Evolutionary conservation across 2,797 vertebrate genomes (phyloP).

Genomic region (Lophura swinhoii): DNA sequence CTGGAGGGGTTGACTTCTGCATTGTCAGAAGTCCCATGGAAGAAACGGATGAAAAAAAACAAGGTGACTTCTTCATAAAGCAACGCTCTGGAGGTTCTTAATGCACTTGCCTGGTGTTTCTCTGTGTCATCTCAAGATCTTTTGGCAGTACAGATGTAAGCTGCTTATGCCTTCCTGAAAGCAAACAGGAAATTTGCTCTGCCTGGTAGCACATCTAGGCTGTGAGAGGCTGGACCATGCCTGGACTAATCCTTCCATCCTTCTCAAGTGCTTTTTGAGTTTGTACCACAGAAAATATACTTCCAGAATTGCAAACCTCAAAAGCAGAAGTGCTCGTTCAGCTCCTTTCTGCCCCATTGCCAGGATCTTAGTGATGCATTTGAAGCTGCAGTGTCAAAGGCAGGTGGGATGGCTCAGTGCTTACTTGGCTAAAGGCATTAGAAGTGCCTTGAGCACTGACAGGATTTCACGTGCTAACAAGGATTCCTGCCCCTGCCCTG

Average conservation of each 20-base stretch:
- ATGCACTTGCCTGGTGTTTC: not conserved
- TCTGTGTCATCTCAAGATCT: not conserved
- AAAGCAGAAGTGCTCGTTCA: not conserved
- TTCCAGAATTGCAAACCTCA: not conserved
- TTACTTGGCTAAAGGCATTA: accelerated
- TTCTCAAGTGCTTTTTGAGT: not conserved
- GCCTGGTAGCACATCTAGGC: accelerated
- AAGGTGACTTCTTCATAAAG: not conserved
- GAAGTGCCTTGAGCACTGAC: not conserved
- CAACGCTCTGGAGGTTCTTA: not conserved
- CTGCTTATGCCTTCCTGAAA: not conserved
- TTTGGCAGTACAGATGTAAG: not conserved
- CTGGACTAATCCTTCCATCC: not conserved
- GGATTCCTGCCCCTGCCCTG: not conserved
- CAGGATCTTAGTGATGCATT: not conserved
- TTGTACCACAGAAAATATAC: not conserved
- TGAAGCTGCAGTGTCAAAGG: not conserved
- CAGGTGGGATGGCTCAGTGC: not conserved
- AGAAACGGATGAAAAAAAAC: not conserved
- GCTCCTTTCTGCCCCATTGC: not conserved
- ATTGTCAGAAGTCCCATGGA: not conserved
- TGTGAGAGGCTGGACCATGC: not conserved
- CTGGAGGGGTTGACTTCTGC: not conserved
- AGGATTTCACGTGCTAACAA: not conserved
- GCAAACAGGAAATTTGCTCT: not conserved